These are phyloP conservation scores for Schlechtendalia chinensis DNA, from an alignment of 1,140 invertebrate genomes.

Conservation along the genomic window DNA sequence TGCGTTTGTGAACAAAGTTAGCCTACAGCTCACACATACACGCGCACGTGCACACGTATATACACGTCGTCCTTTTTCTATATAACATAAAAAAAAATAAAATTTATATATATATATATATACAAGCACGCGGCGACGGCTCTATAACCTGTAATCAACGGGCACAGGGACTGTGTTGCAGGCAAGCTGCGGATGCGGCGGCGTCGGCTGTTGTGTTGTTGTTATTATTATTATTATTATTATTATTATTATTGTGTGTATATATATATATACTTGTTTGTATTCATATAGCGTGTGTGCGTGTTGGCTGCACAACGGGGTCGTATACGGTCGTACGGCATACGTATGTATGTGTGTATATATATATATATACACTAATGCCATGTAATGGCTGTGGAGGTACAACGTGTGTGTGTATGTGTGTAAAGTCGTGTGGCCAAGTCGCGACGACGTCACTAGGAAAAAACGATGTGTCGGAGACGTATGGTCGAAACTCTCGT, in stretches of 20 bases:
- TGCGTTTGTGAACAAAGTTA: neutral
- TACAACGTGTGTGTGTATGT: neutral
- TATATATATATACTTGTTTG: neutral
- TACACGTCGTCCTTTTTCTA: neutral
- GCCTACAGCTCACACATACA: neutral
- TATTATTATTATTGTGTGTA: conserved; percentile 12
- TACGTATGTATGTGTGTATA: neutral
- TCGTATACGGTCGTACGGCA: neutral
- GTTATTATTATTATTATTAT: conserved; percentile 21
- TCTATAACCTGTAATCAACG: conserved; percentile 29
- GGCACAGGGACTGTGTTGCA: conserved; percentile 15
- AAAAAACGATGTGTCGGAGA: no score
- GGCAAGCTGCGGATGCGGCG: neutral
- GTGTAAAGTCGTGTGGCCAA: neutral
- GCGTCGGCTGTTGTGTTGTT: neutral
- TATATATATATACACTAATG: neutral
- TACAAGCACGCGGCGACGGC: neutral
- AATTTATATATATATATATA: no score
- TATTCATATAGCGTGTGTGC: neutral
- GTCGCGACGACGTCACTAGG: neutral
- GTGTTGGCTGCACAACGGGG: neutral
- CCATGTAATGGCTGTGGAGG: neutral
- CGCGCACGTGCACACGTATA: neutral
- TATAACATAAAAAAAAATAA: no score
- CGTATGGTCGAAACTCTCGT: neutral